Evolutionary conservation across 1,140 invertebrate genomes (phyloP), one percentile per base, ranked within the genome.

Genomic region (Cherax destructor): DNA sequence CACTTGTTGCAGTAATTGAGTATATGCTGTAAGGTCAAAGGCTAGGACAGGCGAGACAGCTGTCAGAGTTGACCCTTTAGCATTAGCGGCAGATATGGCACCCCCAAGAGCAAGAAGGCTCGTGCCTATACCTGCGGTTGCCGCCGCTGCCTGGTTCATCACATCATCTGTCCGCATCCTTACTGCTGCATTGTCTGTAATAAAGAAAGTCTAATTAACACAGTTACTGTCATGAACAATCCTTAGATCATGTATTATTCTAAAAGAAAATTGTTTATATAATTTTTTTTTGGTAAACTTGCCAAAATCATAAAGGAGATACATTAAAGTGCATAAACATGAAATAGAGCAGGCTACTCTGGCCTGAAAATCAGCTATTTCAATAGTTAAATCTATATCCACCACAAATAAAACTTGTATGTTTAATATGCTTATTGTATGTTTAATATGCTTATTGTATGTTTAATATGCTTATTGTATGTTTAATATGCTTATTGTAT

Each of bases 11-110:
- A 93, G 61, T 61, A 93, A 77, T 52, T 86, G 81, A 13, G 83
- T 81, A 69, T 92, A 92, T 18, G 93, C 88, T 9, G 93, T 78
- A 10, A 92, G 89, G 88, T 93, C 92, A 74, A 93, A 88, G 3
- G 92, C 56, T 10, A 88, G 65, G 5, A 30, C 77, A 52, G 93
- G 92, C 7, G 92, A 86, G 9, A 90, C 78, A 47, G 76, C 78
- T 3, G 83, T 77, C 59, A 72, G 41, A 30, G 80, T 24, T 69
- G 88, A 80, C 10, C 72, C 80, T 49, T 91, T 91, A 21, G 88
- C 83, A 18, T 18, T 79, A 65, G 86, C 74, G 56, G 91, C 61
- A n/a, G 87, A 69, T 41, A 89, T 91, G 65, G 89, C 89, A 69
- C 89, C 86, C 13, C 89, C 89, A 1, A 87, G 92, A 41, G 87